Conservation (phyloP, 2,888 invertebrate genomes). For the Tetanocera ferruginea region DNA sequence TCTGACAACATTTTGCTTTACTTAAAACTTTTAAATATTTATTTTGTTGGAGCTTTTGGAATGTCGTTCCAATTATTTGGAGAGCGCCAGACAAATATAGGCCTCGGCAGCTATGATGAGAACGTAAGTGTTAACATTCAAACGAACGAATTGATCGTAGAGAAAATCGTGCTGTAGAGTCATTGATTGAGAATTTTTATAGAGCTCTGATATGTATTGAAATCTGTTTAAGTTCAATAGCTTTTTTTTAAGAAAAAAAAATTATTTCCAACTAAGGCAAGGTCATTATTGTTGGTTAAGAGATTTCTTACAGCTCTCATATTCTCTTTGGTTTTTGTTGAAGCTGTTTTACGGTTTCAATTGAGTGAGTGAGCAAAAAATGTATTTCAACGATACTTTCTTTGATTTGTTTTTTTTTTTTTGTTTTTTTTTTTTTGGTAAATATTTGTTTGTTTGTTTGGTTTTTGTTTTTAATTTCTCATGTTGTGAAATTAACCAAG, state of each 20-base stretch:
- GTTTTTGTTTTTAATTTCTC: not conserved
- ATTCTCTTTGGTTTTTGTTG: not conserved
- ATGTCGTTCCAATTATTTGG: constrained; percentile 20
- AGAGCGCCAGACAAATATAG: not conserved
- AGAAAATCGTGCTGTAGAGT: not conserved
- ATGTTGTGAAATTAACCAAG: too few relatives aligned
- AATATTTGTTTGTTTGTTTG: not conserved
- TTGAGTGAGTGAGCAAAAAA: too few relatives aligned
- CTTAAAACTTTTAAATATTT: not conserved
- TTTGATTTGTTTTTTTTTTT: not conserved
- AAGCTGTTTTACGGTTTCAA: too few relatives aligned
- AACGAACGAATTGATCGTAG: too few relatives aligned
- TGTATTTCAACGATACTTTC: too few relatives aligned
- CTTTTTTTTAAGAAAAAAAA: not conserved
- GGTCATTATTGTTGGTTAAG: not conserved
- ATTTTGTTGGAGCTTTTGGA: not conserved
- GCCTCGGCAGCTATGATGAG: not conserved
- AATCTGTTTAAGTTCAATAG: not conserved
- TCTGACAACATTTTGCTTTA: too few relatives aligned
- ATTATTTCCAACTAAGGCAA: constrained; percentile 4
- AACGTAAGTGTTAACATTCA: too few relatives aligned
- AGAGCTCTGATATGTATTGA: not conserved
- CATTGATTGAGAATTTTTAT: constrained; percentile 16
- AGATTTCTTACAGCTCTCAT: not conserved
- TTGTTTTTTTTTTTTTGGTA: not conserved